A percentile compares a stretch with the other conserved stretches of the same genome.
These are phyloP conservation scores for Salticus scenicus DNA, from an alignment of 2,888 invertebrate genomes.

Conservation along the genomic window DNA sequence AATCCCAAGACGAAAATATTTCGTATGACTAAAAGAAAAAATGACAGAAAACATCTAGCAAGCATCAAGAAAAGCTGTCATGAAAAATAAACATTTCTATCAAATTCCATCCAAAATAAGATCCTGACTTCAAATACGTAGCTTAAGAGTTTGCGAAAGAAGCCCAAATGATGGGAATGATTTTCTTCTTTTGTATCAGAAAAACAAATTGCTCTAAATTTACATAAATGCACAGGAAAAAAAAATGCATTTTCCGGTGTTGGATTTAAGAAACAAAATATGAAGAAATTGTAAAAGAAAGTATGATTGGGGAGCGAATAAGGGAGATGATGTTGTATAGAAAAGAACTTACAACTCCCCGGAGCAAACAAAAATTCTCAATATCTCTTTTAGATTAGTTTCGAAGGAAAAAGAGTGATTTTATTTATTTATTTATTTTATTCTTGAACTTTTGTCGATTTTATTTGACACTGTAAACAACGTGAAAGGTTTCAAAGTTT, in stretches of 20 bases:
- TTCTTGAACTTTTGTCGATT: not conserved
- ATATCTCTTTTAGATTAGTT: constrained; percentile 30
- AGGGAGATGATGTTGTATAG: not conserved
- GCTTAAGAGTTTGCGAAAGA: not conserved
- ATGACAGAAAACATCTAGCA: not conserved
- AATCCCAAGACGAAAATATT: too few relatives aligned
- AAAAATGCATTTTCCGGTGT: not conserved
- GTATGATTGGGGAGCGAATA: not conserved
- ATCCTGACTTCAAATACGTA: not conserved
- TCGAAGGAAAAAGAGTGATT: not conserved
- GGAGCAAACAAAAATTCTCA: constrained; percentile 33
- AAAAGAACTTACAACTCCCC: not conserved
- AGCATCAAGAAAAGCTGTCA: constrained; percentile 10
- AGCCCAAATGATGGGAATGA: not conserved
- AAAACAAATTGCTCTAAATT: constrained; percentile 38
- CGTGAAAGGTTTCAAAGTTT: not conserved
- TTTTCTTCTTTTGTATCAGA: not conserved
- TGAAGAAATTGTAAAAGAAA: not conserved
- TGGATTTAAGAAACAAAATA: not conserved
- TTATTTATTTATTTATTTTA: not conserved
- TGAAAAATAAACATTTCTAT: constrained; percentile 50
- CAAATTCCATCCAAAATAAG: not conserved
- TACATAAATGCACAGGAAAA: constrained; percentile 1
- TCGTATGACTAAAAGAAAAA: too few relatives aligned
- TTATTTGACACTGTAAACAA: not conserved